A percentile compares a stretch with the other conserved stretches of the same genome.
phyloP scores from a whole-genome alignment of 2,113 vertebrate genomes.

The Silurus asotus region DNA sequence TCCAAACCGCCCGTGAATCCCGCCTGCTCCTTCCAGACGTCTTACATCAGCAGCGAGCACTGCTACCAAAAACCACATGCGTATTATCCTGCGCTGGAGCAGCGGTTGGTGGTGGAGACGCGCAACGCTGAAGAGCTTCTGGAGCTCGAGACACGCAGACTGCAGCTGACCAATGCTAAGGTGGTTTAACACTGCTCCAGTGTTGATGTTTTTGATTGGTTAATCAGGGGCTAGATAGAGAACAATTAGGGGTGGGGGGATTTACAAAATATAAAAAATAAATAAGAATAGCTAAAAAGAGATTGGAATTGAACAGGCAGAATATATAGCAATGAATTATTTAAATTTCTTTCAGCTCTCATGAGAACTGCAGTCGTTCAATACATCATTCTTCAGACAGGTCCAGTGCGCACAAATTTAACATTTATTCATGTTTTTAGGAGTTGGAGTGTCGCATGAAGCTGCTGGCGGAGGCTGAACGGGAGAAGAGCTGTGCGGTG shows the following conservation, averaged over 20 bases:
- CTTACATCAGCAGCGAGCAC: slow-evolving; percentile 96
- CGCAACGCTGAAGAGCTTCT: slow-evolving; percentile 76
- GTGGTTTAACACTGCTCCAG: neutral
- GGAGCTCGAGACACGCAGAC: slow-evolving; percentile 70
- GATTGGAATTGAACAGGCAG: neutral
- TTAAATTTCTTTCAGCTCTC: neutral
- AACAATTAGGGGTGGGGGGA: too few species aligned
- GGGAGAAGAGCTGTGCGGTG: slow-evolving; percentile 66
- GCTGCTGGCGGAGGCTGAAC: slow-evolving; percentile 42
- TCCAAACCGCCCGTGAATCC: slow-evolving; percentile 73
- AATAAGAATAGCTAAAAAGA: neutral
- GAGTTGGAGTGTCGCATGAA: slow-evolving; percentile 51
- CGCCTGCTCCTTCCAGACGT: slow-evolving; percentile 76
- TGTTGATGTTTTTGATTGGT: neutral
- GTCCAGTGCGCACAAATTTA: neutral
- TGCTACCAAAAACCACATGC: slow-evolving; percentile 96
- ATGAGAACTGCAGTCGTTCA: neutral
- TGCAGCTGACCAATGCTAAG: slow-evolving; percentile 57
- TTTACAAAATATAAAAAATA: too few species aligned
- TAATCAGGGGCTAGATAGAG: neutral
- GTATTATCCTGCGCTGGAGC: slow-evolving; percentile 85
- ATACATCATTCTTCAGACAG: too few species aligned
- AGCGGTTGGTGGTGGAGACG: slow-evolving; percentile 85
- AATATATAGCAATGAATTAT: neutral
- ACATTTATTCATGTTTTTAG: slow-evolving; percentile 27